Base-by-base conservation (phyloP, 1,140 invertebrate genomes). In the Drosophila ercepeae region DNA sequence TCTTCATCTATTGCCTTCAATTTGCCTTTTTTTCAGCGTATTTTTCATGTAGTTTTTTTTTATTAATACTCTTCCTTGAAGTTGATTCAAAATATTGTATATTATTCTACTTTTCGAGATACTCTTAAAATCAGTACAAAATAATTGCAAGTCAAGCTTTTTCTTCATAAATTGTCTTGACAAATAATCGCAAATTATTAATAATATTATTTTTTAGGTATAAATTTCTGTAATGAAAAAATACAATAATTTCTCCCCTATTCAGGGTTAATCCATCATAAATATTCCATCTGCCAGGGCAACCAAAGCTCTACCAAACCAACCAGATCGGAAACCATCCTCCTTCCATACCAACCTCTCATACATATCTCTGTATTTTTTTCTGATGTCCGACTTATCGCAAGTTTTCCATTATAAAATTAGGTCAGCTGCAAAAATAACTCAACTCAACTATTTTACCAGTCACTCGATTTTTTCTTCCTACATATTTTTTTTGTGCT, bases 391-490 rank as follows among this genome's bases (percentile, higher is more conserved):
- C 73, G 76, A 88, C 81, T 86, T 86, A 86, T 84, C 81, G 81
- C 81, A 88, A 88, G 74, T 88, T 88, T 88, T 88, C 82, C 82
- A 88, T 88, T 88, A 88, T 88, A 88, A 88, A 88, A 88, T 88
- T 88, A 82, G 82, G 82, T 88, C 82, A 88, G 82, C 82, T 88
- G 82, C 83, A 88, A 88, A 88, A 88, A 88, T 88, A 88, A 88
- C 82, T 88, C 82, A 77, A 77, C 81, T 75, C 59, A 82, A 82
- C 78, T 88, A 88, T 82, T 88, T 83, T 77, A 77, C 72, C 67
- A 73, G 73, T 49, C 60, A 32, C 36, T 75, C 59, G 4, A 16
- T 16, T 39, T 68, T 73, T 76, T 61, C 75, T 13, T 49, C 32
- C 46, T 36, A 19, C 45, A 65, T 74, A 54, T 49, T 73, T 44